Evolutionary conservation across 2,888 invertebrate genomes (phyloP), one percentile per base, ranked within the genome.

Genomic region (Drosophila percnosoma): DNA sequence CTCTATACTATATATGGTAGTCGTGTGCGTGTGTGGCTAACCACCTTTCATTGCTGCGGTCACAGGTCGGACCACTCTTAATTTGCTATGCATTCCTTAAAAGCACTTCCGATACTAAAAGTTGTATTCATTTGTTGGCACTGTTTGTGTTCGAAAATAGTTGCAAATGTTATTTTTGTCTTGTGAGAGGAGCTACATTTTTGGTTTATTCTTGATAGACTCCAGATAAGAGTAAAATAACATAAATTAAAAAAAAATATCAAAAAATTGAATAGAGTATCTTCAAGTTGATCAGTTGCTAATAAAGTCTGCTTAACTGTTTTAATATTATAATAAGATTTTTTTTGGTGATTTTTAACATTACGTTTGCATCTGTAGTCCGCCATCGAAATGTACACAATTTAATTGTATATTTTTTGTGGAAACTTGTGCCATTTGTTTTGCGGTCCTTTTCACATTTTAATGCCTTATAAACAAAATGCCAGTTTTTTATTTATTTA

Each of bases 31-130:
- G 55, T 68, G 83, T 73, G 83, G 83, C 64, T 68, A 73, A 80
- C 83, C 83, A 78, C 60, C 78, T 83, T 86, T 83, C 83, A 83
- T 68, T 74, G 86, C 80, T 83, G 83, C 55, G 83, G 83, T 83
- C 68, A 59, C 60, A 69, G 67, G 59, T 73, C 49, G 61, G 38
- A 62, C 58, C 66, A 64, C 64, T 71, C 67, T 68, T 68, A 58
- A 57, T 54, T 21, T 53, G 51, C 34, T 61, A 33, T 27, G 59
- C 24, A 34, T 33, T 59, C 31, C 36, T 33, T 36, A 53, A 52
- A 40, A 71, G 71, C 64, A 73, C 73, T 68, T 54, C 48, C 62
- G 8, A 31, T 55, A 18, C 49, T 57, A 1, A 36, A 57, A 59
- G 76, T 54, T 58, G 51, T 52, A 33, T 18, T 15, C 53, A 58